These are phyloP conservation scores for Microplitis mediator DNA, from an alignment of 1,140 invertebrate species.

Conservation along the genomic window DNA sequence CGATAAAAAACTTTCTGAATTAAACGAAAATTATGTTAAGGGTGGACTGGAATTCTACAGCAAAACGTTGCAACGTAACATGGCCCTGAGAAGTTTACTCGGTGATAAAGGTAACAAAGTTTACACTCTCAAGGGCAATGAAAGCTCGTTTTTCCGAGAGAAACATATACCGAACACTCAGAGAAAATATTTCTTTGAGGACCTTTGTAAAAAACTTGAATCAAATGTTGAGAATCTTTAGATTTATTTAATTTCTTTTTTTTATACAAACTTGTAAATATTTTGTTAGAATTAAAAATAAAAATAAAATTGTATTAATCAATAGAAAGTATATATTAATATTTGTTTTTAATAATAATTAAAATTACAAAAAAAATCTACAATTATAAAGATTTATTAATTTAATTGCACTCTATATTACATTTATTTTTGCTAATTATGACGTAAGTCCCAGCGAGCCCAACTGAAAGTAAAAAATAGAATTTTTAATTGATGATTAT, in stretches of 20 bases:
- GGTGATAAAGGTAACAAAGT: conserved; percentile 64
- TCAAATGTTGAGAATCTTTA: background rate
- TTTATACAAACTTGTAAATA: background rate
- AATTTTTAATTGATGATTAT: background rate
- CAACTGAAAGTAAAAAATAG: conserved; percentile 48
- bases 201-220: conserved; percentile 4
- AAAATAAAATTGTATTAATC: background rate
- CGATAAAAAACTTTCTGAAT: conserved; percentile 67
- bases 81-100: conserved; percentile 71
- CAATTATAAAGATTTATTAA: background rate
- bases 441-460: conserved; percentile 51
- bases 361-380: background rate
- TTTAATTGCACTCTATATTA: conserved; percentile 21
- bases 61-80: conserved; percentile 74
- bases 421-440: conserved; percentile 24
- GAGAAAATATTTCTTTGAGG: conserved; percentile 70
- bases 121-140: conserved; percentile 74
- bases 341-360: background rate
- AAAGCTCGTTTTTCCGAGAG: conserved; percentile 68
- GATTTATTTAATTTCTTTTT: background rate
- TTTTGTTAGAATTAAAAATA: background rate
- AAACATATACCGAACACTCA: conserved; percentile 68
- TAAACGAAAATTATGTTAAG: conserved; percentile 69
- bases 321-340: background rate
- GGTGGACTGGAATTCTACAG: conserved; percentile 78